These are phyloP conservation scores for Pseudobourletiella spinata DNA, from an alignment of 1,140 invertebrate genomes.

Conservation along the genomic window DNA sequence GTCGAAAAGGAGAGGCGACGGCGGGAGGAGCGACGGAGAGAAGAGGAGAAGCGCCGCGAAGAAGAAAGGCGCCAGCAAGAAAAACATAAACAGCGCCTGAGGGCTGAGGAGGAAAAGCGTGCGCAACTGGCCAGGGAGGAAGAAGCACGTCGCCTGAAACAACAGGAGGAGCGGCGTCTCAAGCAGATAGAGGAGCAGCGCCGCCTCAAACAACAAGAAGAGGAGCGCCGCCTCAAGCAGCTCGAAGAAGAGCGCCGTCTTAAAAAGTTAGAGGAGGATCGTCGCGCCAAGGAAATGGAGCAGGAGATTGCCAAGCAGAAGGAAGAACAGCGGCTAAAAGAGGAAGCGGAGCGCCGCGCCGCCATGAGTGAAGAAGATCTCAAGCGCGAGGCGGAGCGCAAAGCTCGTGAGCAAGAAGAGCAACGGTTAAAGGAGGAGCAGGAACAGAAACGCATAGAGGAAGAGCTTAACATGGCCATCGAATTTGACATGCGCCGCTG, in stretches of 20 bases:
- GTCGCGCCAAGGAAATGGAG: not conserved
- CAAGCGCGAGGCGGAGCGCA: not conserved
- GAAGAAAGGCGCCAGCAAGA: not conserved
- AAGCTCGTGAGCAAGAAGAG: not conserved
- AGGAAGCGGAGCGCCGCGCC: not conserved
- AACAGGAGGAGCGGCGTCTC: not conserved
- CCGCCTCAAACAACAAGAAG: not conserved
- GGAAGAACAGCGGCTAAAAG: not conserved
- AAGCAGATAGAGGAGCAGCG: not conserved
- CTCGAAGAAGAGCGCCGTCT: not conserved
- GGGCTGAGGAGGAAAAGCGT: not conserved
- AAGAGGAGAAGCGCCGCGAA: not conserved
- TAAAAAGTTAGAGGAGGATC: not conserved
- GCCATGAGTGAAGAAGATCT: not conserved
- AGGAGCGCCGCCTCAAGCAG: not conserved
- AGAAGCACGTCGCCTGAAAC: not conserved
- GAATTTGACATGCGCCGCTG: not conserved
- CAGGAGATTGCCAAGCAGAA: not conserved
- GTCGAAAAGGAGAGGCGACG: not conserved
- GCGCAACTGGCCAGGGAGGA: not conserved
- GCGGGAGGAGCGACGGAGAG: not conserved
- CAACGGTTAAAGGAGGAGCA: not conserved
- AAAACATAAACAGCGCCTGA: not conserved
- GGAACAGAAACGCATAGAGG: constrained; percentile 3
- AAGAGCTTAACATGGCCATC: not conserved